A percentile compares a stretch with the other conserved stretches of the same genome.
Conservation (phyloP, 2,888 invertebrate species). For the Oligia latruncula region DNA sequence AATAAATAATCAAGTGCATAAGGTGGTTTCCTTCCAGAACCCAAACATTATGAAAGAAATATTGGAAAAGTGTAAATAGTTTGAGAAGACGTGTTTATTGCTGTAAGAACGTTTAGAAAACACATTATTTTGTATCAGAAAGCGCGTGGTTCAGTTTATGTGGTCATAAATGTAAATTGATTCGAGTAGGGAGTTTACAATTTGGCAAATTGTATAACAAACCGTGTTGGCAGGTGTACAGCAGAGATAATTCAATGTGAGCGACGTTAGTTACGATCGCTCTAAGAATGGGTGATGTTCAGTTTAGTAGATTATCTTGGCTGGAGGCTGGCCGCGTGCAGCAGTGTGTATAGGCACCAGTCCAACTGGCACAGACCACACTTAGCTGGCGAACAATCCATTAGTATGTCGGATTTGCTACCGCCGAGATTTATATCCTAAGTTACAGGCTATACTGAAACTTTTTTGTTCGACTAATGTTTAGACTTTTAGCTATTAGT, state of each 20-base stretch:
- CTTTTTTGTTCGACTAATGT: constrained; percentile 64
- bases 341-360: constrained; percentile 77
- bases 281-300: constrained; percentile 73
- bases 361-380: constrained; percentile 83
- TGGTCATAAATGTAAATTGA: constrained; percentile 45
- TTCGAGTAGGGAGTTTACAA: constrained; percentile 39
- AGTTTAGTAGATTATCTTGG: constrained; percentile 83
- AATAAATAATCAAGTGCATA: no score
- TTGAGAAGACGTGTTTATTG: constrained; percentile 10
- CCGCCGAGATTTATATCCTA: constrained; percentile 76
- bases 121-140: constrained; percentile 11
- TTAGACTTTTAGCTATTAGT: constrained; percentile 54
- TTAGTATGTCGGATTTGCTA: constrained; percentile 82
- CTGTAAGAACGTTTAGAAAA: constrained; percentile 10
- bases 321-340: constrained; percentile 72
- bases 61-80: constrained; percentile 19
- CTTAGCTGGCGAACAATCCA: constrained; percentile 83
- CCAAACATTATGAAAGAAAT: constrained; percentile 34
- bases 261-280: constrained; percentile 70
- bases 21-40: no score
- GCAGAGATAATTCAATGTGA: constrained; percentile 74
- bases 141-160: constrained; percentile 18
- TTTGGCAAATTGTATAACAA: constrained; percentile 59
- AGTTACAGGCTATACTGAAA: constrained; percentile 70
- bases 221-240: constrained; percentile 65